These are phyloP conservation scores for Caenorhabditis angaria DNA, from an alignment of 2,888 invertebrate genomes.

Conservation along the genomic window DNA sequence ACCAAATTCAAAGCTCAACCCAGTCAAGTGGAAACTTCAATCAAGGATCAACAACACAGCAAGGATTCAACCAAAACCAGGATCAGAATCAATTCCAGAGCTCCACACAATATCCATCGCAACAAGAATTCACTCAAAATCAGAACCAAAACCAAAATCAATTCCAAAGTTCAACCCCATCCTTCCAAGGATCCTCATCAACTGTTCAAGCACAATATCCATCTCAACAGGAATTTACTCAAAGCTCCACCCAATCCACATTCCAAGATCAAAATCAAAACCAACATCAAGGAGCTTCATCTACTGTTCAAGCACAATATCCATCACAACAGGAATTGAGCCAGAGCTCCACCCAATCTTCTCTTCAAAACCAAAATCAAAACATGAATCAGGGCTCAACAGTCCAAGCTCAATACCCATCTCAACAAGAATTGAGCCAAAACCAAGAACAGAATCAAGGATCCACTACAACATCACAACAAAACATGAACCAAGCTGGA, in stretches of 20 bases:
- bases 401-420: constrained; percentile 10
- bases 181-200: too few species aligned
- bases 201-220: too few species aligned
- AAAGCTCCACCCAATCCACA: too few species aligned
- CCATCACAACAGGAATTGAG: too few species aligned
- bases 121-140: background rate
- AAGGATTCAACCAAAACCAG: background rate
- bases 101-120: background rate
- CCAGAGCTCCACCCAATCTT: too few species aligned
- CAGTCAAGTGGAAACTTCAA: too few species aligned
- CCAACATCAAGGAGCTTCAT: constrained; percentile 10
- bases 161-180: background rate
- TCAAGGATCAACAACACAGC: background rate
- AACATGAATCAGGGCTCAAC: constrained; percentile 9
- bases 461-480: background rate
- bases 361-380: background rate
- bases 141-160: background rate
- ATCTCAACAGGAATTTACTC: too few species aligned
- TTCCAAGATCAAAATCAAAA: background rate
- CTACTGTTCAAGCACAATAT: background rate
- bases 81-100: background rate
- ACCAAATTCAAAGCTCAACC: background rate
- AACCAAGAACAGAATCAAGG: constrained; percentile 7
- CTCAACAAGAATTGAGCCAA: constrained; percentile 28
- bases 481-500: too few species aligned